Base-by-base conservation (phyloP, 2,888 invertebrate genomes). In the Machimus rusticus region DNA sequence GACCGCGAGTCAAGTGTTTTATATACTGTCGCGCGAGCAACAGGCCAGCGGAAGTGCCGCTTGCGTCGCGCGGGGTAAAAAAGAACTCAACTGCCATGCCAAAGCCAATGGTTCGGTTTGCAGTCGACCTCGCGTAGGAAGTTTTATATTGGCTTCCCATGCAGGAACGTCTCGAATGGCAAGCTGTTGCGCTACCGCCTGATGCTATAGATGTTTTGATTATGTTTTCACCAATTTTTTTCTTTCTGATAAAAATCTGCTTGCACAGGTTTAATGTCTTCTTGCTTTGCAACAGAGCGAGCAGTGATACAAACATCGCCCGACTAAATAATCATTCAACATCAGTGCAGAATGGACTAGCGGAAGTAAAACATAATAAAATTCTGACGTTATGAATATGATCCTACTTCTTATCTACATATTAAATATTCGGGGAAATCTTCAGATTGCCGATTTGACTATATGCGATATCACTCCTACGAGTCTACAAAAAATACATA, bases 1-100 rank as follows among this genome's bases (percentile, higher is more conserved):
- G 28, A n/a, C 28, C 66, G 34, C 82, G 37, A 82, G 82, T 82
- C 82, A 82, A 82, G 82, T 82, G 82, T 66, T 82, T 82, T 39
- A 57, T 66, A 76, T 23, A 66, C 57, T 82, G 82, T 82, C 39
- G 82, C 82, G 82, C 66, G 19, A 66, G 66, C 66, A 28, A 2
- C 28, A n/a, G n/a, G n/a, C n/a, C n/a, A 55, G 82, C 82, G 82
- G 82, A 82, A 82, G 82, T 82, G 55, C 34, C 43, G 43, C 14
- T 46, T 5, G 43, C 43, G 43, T 39, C 55, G 82, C 19, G 5
- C 43, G 82, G 46, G 82, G 19, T 12, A 34, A 57, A 82, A 57
- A 82, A 82, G n/a, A 46, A 46, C 43, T 46, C 43, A 34, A 76
- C 39, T 57, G 57, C 34, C 28, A 81, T 31, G 51, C 81, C 5